Evolutionary conservation across 2,888 invertebrate genomes (phyloP).

Genomic region (Callyntrura guangdongensis): DNA sequence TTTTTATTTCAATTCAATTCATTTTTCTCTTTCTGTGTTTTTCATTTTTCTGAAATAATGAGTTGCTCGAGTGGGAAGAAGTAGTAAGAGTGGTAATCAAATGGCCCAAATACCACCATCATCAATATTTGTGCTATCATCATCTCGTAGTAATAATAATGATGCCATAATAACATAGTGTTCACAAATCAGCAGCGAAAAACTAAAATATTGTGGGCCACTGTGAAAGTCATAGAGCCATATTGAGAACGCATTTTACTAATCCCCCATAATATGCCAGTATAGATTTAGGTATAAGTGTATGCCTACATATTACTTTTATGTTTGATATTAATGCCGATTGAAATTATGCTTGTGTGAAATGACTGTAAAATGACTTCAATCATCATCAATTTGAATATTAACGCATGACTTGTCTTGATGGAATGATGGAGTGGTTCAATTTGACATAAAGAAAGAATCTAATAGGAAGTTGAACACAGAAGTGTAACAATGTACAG

Average conservation of each 20-base stretch:
- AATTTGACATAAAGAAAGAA: constrained; percentile 27
- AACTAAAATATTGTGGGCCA: background rate
- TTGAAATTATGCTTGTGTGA: constrained; percentile 56
- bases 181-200: background rate
- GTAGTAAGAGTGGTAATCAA: background rate
- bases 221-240: background rate
- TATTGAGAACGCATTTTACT: too few species aligned
- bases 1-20: background rate
- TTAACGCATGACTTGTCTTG: constrained; percentile 58
- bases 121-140: constrained; percentile 9
- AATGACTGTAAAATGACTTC: constrained; percentile 66
- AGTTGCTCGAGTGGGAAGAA: background rate
- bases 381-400: constrained; percentile 69
- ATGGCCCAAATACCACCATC: constrained; percentile 17
- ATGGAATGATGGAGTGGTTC: constrained; percentile 25
- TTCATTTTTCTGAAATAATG: background rate
- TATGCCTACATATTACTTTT: too few species aligned
- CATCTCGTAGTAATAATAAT: background rate
- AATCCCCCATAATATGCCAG: background rate
- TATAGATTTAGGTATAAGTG: background rate
- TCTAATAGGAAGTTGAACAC: constrained; percentile 1
- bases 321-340: constrained; percentile 4
- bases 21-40: background rate
- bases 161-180: too few species aligned
- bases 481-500: constrained; percentile 11